Percentiles rank a stretch among this genome's conserved stretches.
These are phyloP conservation scores for Peromyscus nudipes DNA, from an alignment of 2,797 vertebrate species.

Conservation along the genomic window DNA sequence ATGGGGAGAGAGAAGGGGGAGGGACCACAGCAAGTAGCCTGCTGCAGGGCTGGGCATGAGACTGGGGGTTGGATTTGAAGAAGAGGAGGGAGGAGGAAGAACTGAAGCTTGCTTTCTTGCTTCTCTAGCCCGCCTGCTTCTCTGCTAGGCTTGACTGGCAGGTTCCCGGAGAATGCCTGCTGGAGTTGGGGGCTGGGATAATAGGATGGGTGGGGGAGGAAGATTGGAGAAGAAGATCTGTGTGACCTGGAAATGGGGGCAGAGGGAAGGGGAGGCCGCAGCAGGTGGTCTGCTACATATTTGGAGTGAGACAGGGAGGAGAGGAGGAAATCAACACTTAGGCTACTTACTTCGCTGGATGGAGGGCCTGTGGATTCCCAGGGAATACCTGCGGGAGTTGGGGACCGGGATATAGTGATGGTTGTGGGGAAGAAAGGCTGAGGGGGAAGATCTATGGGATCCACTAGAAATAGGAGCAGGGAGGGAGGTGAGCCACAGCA, in stretches of 20 bases:
- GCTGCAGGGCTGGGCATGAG: background rate
- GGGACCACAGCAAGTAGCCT: background rate
- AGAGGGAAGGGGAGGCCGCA: background rate
- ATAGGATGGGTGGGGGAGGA: background rate
- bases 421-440: background rate
- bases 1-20: background rate
- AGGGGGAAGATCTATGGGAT: background rate
- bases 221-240: background rate
- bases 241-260: background rate
- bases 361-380: background rate
- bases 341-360: background rate
- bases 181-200: background rate
- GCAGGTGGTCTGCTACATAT: background rate
- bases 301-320: background rate
- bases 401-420: background rate
- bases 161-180: background rate
- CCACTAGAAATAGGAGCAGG: background rate
- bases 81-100: background rate
- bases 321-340: background rate
- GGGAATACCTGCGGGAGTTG: background rate
- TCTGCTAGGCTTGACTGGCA: background rate
- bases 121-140: background rate
- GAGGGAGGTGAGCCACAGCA: background rate
- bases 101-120: no score
- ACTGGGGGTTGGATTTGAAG: no score